Evolutionary conservation across 2,888 invertebrate species (phyloP), one percentile per base, ranked within the genome.

Genomic region (Rhodophaea formosa): DNA sequence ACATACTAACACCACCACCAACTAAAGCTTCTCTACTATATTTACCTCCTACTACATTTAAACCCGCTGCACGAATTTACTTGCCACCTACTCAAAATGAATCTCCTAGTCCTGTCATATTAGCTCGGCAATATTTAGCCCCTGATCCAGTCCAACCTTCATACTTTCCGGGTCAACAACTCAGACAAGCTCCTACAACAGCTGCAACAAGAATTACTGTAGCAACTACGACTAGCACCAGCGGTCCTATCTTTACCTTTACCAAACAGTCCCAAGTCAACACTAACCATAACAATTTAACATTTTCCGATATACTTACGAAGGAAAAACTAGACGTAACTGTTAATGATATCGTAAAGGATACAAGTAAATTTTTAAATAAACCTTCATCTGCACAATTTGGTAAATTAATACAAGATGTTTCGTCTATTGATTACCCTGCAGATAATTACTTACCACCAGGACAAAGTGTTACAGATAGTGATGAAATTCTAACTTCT

Each of bases 311-410:
- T 62, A 83, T 88, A 60, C 66, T 88, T 52, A 87, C 88, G 3
- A 88, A 85, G 70, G 82, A 89, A 75, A 89, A 88, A 64, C 74
- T 89, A 15, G 88, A 89, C 59, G 69, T 80, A 29, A 86, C 86
- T 2, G 84, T 91, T 7, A 84, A 81, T 61, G 78, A 86, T 61
- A 88, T 91, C 53, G 83, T 90, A 2, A 81, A 82, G 71, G 83
- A 89, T 59, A 90, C 90, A 7, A 79, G 79, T 43, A 74, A 75
- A 62, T 71, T 84, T 65, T 70, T 88, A 17, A 77, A 79, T 64
- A 80, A 80, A 1, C 79, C 79, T 43, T 72, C 84, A 56, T 78
- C 80, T 42, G 75, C 70, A 35, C 69, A 77, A 52, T 77, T 76
- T 54, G 74, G 69, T 51, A 72, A 79, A 60, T 79, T 77, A 60